These are phyloP conservation scores for Semotilus atromaculatus DNA, from an alignment of 2,797 vertebrate species.

Conservation along the genomic window DNA sequence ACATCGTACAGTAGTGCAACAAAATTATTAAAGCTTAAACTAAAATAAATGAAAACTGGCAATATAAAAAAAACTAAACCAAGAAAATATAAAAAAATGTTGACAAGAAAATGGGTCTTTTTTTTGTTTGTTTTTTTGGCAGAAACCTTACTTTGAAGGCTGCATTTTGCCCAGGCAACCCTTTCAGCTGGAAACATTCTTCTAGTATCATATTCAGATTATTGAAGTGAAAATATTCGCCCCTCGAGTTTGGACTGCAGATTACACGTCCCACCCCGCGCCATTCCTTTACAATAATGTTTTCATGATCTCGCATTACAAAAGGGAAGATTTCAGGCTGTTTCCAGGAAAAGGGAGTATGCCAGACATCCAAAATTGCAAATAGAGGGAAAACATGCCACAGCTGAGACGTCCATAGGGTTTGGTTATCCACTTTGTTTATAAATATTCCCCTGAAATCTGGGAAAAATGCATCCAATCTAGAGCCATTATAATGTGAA, in stretches of 20 bases:
- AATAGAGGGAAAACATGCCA: slow-evolving; percentile 58
- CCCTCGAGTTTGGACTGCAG: slow-evolving; percentile 64
- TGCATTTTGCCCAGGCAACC: slow-evolving; percentile 55
- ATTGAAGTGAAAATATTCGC: slow-evolving; percentile 73
- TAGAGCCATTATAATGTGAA: background rate
- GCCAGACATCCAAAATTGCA: slow-evolving; percentile 55
- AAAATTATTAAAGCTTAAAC: background rate
- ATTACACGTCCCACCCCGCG: slow-evolving; percentile 66
- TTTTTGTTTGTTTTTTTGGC: background rate
- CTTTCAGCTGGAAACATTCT: slow-evolving; percentile 74
- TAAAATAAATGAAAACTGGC: background rate
- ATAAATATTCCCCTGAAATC: slow-evolving; percentile 27
- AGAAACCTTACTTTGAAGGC: slow-evolving; percentile 14
- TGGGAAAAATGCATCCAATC: slow-evolving; percentile 5
- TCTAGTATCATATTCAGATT: slow-evolving; percentile 72
- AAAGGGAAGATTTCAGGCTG: slow-evolving; percentile 63
- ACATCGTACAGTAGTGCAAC: background rate
- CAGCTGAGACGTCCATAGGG: slow-evolving; percentile 30
- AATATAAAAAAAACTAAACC: background rate
- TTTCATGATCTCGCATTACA: slow-evolving; percentile 73
- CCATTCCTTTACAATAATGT: slow-evolving; percentile 72
- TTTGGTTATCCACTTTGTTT: slow-evolving; percentile 30
- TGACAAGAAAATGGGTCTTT: background rate
- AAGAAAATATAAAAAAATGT: background rate
- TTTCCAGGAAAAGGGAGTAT: slow-evolving; percentile 68